Percentiles rank a stretch among this genome's conserved stretches.
These are phyloP conservation scores for Whitmania pigra DNA, from an alignment of 1,140 invertebrate species.

Conservation along the genomic window DNA sequence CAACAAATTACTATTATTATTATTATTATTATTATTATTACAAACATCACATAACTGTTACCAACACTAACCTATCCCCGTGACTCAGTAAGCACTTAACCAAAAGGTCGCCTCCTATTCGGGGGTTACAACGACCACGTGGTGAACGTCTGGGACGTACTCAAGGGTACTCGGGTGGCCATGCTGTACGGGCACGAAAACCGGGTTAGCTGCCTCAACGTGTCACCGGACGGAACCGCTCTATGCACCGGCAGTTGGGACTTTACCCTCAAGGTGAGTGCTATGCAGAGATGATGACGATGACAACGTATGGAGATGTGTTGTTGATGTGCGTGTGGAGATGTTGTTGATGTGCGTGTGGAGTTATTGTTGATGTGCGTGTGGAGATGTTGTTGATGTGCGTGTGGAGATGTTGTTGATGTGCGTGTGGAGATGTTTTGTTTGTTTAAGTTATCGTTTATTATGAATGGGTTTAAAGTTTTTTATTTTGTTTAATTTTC, in stretches of 20 bases:
- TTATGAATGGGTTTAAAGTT: no score
- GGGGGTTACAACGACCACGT: slow-evolving; percentile 98
- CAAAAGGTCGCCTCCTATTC: slow-evolving; percentile 73
- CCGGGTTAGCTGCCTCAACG: slow-evolving; percentile 79
- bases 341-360: neutral
- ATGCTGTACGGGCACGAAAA: slow-evolving; percentile 96
- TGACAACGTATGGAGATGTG: no score
- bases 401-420: neutral
- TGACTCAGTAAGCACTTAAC: neutral
- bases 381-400: neutral
- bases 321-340: neutral
- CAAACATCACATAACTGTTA: no score
- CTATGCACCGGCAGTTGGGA: slow-evolving; percentile 97
- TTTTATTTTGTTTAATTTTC: no score
- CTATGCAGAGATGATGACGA: neutral
- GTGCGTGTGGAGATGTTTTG: neutral
- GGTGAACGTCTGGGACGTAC: slow-evolving; percentile 93
- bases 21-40: neutral
- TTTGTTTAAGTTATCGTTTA: neutral
- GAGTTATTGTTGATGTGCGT: neutral
- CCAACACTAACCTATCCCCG: neutral
- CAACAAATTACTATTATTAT: neutral
- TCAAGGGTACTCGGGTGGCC: slow-evolving; percentile 78
- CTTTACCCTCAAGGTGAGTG: slow-evolving; percentile 69
- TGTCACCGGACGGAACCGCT: slow-evolving; percentile 93